Evolutionary conservation across 2,797 vertebrate genomes (phyloP), one percentile per base, ranked within the genome.

Genomic region (Phyllotis vaccarum): DNA sequence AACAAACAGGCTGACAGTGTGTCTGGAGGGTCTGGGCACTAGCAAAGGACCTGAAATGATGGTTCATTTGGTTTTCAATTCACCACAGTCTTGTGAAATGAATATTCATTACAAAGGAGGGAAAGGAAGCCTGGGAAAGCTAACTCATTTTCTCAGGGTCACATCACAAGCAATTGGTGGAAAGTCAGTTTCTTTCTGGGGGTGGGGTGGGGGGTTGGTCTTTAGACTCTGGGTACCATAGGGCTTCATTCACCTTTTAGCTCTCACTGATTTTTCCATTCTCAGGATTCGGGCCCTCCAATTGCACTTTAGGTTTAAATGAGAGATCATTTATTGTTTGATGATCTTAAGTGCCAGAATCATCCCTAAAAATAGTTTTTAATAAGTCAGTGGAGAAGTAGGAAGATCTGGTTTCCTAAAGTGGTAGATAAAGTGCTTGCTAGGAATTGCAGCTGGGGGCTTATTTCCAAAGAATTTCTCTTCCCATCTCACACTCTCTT

Each of bases 341-440:
- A 66, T 75, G 94, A 49, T 54, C 64, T 96, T 97, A 96, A 97
- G 97, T 90, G 97, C 97, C 95, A 97, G 95, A 78, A 72, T 37
- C 96, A 66, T 95, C 85, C 89, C 54, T 93, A 81, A 86, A 90
- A 90, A 91, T 95, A 86, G 1, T 85, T 96, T 96, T 96, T 96
- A 37, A 29, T 52, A 97, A 94, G 95, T 93, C 52, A 66, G 46
- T 86, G 68, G 90, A 94, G 96, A 97, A 96, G 52, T 64, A 86
- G 0, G 75, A 86, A 85, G 86, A 68, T 68, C 76, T 93, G 24
- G 90, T 81, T 40, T 96, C 96, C 93, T 85, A 49, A 17, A 52
- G 0, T 19, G 89, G 68, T 8, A 90, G 95, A 90, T 83, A 43
- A 83, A 90, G 82, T 74, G 14, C 56, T 40, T 8, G 22, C 70